Conservation (phyloP, 2,888 invertebrate genomes). For the Aleiodes leptofemur region DNA sequence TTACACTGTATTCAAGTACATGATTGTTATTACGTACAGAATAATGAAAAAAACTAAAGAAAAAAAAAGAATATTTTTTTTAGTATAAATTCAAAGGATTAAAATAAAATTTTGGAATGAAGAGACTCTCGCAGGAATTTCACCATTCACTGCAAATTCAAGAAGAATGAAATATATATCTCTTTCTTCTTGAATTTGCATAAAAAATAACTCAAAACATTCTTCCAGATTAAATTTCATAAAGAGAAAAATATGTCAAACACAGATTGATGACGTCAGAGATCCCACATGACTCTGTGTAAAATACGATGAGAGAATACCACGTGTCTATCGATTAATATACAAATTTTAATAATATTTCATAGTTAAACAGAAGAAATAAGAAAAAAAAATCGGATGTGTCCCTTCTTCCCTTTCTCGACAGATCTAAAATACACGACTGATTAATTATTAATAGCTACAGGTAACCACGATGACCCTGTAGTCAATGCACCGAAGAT, state of each 20-base stretch:
- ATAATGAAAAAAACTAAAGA: slow-evolving; percentile 8
- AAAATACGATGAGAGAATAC: not conserved
- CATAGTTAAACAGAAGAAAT: slow-evolving; percentile 6
- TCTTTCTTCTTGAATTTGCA: too few relatives aligned
- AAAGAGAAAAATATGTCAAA: too few relatives aligned
- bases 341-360: not conserved
- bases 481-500: slow-evolving; percentile 27
- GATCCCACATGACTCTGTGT: too few relatives aligned
- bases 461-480: slow-evolving; percentile 27
- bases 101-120: slow-evolving; percentile 63
- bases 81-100: slow-evolving; percentile 58
- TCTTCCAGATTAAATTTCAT: too few relatives aligned
- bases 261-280: too few relatives aligned
- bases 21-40: slow-evolving; percentile 15
- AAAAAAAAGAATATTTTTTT: slow-evolving; percentile 37
- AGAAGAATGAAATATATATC: too few relatives aligned
- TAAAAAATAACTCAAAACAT: too few relatives aligned
- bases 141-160: too few relatives aligned
- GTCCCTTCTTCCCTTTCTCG: not conserved
- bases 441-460: not conserved
- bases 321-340: slow-evolving; percentile 22
- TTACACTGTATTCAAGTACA: slow-evolving; percentile 35
- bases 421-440: slow-evolving; percentile 7
- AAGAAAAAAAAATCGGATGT: not conserved
- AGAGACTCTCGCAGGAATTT: slow-evolving; percentile 57